These are phyloP conservation scores for Heterohyrax brucei DNA, from an alignment of 2,797 vertebrate genomes.

Conservation along the genomic window DNA sequence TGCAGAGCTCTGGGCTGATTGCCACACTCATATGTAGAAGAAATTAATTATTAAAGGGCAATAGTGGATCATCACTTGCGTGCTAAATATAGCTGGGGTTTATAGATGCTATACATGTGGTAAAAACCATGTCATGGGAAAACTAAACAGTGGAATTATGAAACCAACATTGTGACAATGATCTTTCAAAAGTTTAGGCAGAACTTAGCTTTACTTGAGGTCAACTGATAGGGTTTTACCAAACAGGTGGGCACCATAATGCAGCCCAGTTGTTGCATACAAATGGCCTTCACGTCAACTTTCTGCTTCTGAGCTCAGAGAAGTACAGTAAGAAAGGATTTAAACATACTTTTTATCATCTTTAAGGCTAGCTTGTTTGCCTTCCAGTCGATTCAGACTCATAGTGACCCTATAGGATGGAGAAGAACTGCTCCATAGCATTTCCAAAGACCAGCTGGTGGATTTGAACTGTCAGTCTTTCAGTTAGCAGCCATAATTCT, in stretches of 20 bases:
- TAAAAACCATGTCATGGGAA: neutral
- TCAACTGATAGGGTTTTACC: no score
- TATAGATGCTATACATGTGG: neutral
- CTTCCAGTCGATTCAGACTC: no score
- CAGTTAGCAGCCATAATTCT: no score
- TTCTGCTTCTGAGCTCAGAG: neutral
- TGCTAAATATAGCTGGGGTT: neutral
- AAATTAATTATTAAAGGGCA: neutral
- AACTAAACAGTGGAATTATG: neutral
- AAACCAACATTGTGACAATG: neutral
- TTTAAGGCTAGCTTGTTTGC: neutral
- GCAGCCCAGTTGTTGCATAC: no score
- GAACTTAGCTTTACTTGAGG: neutral
- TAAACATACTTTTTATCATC: neutral
- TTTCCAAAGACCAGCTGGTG: no score
- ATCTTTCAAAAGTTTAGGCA: neutral
- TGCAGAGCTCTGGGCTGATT: no score
- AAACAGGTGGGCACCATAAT: no score
- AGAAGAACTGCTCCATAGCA: no score
- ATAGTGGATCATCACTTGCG: conserved; percentile 19
- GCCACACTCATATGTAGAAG: neutral
- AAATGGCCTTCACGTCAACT: no score
- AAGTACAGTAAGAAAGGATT: neutral
- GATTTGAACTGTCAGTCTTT: no score
- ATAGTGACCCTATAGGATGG: no score